Base-by-base conservation (phyloP, 2,113 vertebrate genomes). In the Columba janthina region DNA sequence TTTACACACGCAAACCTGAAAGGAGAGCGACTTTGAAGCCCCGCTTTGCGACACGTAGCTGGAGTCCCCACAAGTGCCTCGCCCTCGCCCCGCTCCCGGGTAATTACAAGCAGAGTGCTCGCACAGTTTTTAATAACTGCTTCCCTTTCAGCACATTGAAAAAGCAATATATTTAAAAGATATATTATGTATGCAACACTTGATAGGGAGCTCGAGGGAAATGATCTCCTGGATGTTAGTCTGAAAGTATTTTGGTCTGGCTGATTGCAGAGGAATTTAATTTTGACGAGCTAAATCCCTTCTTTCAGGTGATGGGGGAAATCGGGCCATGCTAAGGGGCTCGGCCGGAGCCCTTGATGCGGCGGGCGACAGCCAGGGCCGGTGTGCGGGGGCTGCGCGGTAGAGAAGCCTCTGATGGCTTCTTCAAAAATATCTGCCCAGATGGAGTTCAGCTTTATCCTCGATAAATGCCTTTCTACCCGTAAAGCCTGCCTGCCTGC, bases 51-150 rank as follows among this genome's bases (percentile, higher is more conserved):
- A 65, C 73, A 20, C 21, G 53, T 17, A 67, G 74, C 74, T 54
- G 46, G 32, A 93, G 54, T 7, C 40, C 15, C 60, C 75, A 4
- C 60, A 22, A 83, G 51, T 14, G 17, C 75, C 46, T 87, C 40
- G 9, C 34, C 50, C 66, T 85, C 24, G 10, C 24, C 69, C 48
- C 22, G 4, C 70, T 94, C 62, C 75, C 34, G 32, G 29, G 72
- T 90, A 95, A 92, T 96, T 86, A 76, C 64, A 87, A 94, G 88
- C 75, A 91, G 85, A 93, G n/a, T 21, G 29, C 90, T 93, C 26
- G 8, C 74, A 58, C 64, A 16, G 82, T 88, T 96, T 93, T 90
- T 91, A 96, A 75, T 94, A 96, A 94, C 75, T 86, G 60, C 76
- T 51, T 94, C 51, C 75, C 69, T 96, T 93, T 96, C 93, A 94